Base-by-base conservation (phyloP, 1,140 invertebrate genomes). In the Drosophila athabasca region DNA sequence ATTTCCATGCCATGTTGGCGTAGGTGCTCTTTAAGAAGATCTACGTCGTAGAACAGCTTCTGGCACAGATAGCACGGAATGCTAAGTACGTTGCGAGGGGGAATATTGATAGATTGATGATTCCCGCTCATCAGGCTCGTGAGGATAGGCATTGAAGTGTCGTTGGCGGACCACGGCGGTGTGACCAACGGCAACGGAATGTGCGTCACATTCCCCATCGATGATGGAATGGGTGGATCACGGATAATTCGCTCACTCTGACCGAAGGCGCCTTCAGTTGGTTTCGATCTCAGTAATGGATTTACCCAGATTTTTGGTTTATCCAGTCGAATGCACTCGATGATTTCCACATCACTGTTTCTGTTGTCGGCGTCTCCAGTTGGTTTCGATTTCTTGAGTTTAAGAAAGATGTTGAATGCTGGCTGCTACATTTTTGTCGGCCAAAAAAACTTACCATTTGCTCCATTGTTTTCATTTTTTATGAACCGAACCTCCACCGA, bases 31-130 rank as follows among this genome's bases (percentile, higher is more conserved):
- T 58, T 52, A 6, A 83, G 68, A 26, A 24, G 29, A 0, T 62
- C 51, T n/a, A 71, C 26, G 24, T 84, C 39, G 35, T 29, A 51
- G 6, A 83, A 83, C 6, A 54, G 79, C 26, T 67, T 58, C 22
- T 76, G 46, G 80, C 80, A 83, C 6, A 83, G 45, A 45, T 51
- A 84, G 15, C 80, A 83, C 0, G 80, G 79, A 6, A 83, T 79
- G 7, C 46, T 45, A 6, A 76, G 26, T 2, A 58, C 13, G 15
- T 52, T 76, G 19, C 62, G 55, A 2, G 62, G 41, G 1, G 71
- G 66, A 2, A 29, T 13, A 17, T 53, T 24, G 0, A 7, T 0
- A 29, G 11, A 17, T 53, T 22, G 0, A 8, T 1, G 0, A 39
- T 24, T 76, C 44, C 17, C 15, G 8, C 22, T 41, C 45, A 71